Base-by-base conservation (phyloP, 2,797 vertebrate species). In the Scarus forsteni region DNA sequence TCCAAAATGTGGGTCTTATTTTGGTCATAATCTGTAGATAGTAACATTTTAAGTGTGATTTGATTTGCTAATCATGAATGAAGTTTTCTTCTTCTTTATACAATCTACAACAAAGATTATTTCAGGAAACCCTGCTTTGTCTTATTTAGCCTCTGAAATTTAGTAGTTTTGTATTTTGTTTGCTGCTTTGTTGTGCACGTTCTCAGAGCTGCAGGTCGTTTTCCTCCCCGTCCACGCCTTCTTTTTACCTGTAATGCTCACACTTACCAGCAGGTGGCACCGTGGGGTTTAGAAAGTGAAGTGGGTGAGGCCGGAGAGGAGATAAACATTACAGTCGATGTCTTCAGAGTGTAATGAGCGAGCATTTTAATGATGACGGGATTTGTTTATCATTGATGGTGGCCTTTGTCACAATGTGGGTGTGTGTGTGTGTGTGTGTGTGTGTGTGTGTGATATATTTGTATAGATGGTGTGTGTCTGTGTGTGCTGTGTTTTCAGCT, bases 271-370 rank as follows among this genome's bases (percentile, higher is more conserved):
- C 10, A 66, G 90, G 81, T 70, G 89, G 90, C 8, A 4, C 65
- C 80, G 63, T 65, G 10, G 51, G 16, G 46, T 68, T 51, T 13
- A 63, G 39, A 82, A 77, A 81, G 40, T 8, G 64, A 83, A 65
- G 72, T 27, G 83, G 84, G 77, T 83, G 86, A 85, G 83, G 88
- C 55, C 42, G 27, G 12, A 11, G 55, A 60, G 18, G 49, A 50
- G 35, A 74, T 7, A n/a, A 71, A 60, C 64, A 69, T 46, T 64
- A 60, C 85, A 69, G 73, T 61, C 5, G 46, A 56, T 42, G 79
- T 44, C 59, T 81, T 66, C 14, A 46, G 11, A 5, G 46, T 39
- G 42, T 44, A 7, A 39, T 2, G 9, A 10, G 34, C 12, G 9
- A 64, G 6, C 14, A 49, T 27, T 2, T 16, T 18, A 10, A 14